Evolutionary conservation across 2,888 invertebrate genomes (phyloP), one percentile per base, ranked within the genome.

Genomic region (Mesorhabditis belari): DNA sequence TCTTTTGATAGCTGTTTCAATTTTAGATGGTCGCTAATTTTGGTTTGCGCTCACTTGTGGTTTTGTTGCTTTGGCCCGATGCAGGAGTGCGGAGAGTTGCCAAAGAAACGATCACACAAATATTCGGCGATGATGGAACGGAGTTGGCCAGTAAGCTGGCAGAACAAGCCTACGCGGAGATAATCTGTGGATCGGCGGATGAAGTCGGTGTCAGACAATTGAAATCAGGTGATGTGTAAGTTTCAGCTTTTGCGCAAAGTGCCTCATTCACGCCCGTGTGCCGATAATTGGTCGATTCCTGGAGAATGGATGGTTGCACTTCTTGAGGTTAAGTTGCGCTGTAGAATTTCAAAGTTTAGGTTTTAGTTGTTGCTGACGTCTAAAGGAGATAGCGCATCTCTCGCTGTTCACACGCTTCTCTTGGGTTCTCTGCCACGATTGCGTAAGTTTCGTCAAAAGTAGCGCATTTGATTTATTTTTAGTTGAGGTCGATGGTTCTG

Each of bases 401-500:
- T 71, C 4, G 71, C 71, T 1, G 62, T 69, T 49, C 67, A 71
- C 49, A 63, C 70, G 0, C 64, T 72, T 12, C 60, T 70, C 0
- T 28, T 72, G n/a, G 69, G 67, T 2, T 70, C 72, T 17, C 35
- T 70, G 19, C 67, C 68, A 9, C 51, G 64, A 55, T 56, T 70
- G 12, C 64, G 64, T 63, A 29, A 24, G 55, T 51, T 27, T 60
- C 28, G 17, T 50, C 5, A 50, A 28, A 21, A 44, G 21, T 2
- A 26, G 6, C 17, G n/a, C 17, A 25, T 12, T 21, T 5, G 5
- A 5, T 19, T 12, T 27, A n/a, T 21, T 50, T 62, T 56, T 49
- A 64, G 77, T 76, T 6, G 70, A 71, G 49, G 67, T 70, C 12
- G 74, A 77, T 50, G 77, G 74, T 25, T 64, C 72, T 0, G 64